Conservation (phyloP, 2,113 vertebrate species). For the Scomber japonicus region DNA sequence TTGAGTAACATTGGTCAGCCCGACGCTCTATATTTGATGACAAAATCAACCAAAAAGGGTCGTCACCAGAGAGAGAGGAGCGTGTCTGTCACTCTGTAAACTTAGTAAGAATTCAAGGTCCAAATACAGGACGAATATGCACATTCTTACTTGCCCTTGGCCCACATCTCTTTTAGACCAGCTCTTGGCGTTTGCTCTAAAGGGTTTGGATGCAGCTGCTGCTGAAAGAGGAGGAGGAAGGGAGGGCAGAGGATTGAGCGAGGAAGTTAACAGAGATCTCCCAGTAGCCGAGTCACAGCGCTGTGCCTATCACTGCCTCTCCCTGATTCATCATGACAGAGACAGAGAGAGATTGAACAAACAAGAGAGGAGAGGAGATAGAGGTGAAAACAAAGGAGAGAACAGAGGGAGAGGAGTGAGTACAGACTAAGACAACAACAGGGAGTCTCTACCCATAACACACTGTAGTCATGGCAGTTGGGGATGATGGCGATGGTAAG, state of each 20-base stretch:
- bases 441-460: conserved; percentile 43
- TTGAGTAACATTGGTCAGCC: background rate
- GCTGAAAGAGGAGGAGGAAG: conserved; percentile 36
- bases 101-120: conserved; percentile 7
- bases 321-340: conserved; percentile 76
- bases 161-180: conserved; percentile 50
- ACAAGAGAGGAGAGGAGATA: conserved; percentile 43
- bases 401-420: conserved; percentile 34
- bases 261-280: conserved; percentile 69
- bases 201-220: conserved; percentile 66
- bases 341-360: conserved; percentile 61
- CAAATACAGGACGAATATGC: conserved; percentile 1
- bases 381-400: conserved; percentile 56
- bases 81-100: conserved; percentile 1
- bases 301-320: conserved; percentile 78
- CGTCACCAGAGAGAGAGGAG: background rate
- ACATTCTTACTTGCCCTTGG: conserved; percentile 38
- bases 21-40: background rate
- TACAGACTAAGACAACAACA: conserved; percentile 35
- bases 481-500: conserved; percentile 71
- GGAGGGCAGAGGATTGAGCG: conserved; percentile 51
- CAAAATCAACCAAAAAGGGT: background rate
- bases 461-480: conserved; percentile 68
- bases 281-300: conserved; percentile 65
- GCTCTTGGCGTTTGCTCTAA: conserved; percentile 42